phyloP scores from a whole-genome alignment of 2,113 vertebrate genomes.

The Emydura subglobosa region DNA sequence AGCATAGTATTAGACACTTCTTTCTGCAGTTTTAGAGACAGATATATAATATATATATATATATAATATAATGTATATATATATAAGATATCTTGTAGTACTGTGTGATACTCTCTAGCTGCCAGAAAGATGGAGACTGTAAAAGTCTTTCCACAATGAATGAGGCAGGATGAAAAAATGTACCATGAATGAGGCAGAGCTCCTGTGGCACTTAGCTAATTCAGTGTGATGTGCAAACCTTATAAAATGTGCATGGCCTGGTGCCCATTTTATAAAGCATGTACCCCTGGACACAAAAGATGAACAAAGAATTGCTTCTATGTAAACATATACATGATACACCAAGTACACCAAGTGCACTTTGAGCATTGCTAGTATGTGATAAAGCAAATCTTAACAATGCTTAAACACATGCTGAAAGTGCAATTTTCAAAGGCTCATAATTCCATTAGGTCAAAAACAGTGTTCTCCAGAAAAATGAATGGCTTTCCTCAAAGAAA shows the following conservation, averaged over 20 bases:
- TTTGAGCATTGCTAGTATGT: not conserved
- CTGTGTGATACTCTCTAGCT: not conserved
- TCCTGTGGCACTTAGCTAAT: not conserved
- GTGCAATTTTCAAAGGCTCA: not conserved
- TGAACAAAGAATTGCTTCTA: not conserved
- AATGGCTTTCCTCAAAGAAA: not conserved
- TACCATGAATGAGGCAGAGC: not conserved
- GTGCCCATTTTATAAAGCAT: not conserved
- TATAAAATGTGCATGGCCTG: not conserved
- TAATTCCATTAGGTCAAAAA: not conserved
- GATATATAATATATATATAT: no score
- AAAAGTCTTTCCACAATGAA: not conserved
- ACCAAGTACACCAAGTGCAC: not conserved
- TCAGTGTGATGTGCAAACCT: not conserved
- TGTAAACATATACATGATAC: not conserved
- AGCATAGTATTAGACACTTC: not conserved
- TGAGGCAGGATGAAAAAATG: not conserved
- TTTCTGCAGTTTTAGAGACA: not conserved
- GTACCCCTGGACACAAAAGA: not conserved
- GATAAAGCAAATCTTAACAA: not conserved
- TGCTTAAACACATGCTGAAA: not conserved
- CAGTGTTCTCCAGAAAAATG: fast-evolving
- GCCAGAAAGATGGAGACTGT: not conserved
- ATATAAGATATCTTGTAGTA: not conserved
- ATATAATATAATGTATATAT: not conserved